Evolutionary conservation across 2,113 vertebrate species (phyloP).

Genomic region (Sitta europaea): DNA sequence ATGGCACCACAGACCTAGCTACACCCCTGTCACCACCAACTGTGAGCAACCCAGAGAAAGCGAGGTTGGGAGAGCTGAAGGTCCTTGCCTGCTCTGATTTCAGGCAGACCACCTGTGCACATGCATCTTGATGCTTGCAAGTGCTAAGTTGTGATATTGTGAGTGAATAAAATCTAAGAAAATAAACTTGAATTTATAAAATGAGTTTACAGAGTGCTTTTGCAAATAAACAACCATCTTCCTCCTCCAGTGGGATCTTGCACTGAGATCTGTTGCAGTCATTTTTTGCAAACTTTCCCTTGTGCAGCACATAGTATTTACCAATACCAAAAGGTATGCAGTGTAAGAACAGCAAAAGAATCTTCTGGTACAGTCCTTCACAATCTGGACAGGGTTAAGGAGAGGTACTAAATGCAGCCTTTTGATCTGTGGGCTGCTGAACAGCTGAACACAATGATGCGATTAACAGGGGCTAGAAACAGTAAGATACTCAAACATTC

Average conservation of each 20-base stretch:
- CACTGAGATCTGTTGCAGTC: background rate
- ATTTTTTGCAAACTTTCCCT: background rate
- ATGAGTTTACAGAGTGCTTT: background rate
- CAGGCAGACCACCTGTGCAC: background rate
- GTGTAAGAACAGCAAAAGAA: background rate
- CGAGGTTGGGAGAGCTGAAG: background rate
- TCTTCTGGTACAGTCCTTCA: background rate
- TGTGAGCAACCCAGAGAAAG: background rate
- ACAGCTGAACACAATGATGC: background rate
- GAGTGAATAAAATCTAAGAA: background rate
- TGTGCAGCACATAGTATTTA: background rate
- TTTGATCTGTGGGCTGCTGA: background rate
- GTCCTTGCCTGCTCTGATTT: background rate
- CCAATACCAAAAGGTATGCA: background rate
- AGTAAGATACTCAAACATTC: fast-evolving
- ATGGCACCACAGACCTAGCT: background rate
- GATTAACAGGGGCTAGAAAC: background rate
- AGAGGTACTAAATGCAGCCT: background rate
- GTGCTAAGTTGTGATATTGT: background rate
- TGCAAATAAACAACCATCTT: background rate
- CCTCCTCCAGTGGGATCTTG: background rate
- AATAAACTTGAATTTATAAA: background rate
- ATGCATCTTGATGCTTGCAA: background rate
- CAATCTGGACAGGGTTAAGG: background rate
- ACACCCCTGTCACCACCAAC: background rate